Percentiles rank a stretch among this genome's conserved stretches.
Conservation (phyloP, 2,888 invertebrate genomes). For the Gymnocheta viridis region DNA sequence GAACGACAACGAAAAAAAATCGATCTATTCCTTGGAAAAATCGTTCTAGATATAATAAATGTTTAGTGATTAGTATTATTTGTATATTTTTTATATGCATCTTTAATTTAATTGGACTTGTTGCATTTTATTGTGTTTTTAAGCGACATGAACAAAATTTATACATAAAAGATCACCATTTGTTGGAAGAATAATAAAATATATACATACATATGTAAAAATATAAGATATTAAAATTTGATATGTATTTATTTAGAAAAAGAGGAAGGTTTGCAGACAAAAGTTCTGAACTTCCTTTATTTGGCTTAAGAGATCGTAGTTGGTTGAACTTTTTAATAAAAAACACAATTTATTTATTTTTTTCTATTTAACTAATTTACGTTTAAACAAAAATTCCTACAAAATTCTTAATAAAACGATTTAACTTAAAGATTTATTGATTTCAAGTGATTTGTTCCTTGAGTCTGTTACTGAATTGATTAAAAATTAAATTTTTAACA, state of each 20-base stretch:
- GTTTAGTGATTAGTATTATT: slow-evolving; percentile 50
- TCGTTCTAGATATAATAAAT: slow-evolving; percentile 56
- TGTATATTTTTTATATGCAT: slow-evolving; percentile 51
- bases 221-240: neutral
- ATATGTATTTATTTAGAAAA: neutral
- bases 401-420: too few relatives aligned
- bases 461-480: too few relatives aligned
- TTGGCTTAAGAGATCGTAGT: too few relatives aligned
- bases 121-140: slow-evolving; percentile 63
- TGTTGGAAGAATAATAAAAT: slow-evolving; percentile 32
- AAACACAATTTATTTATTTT: too few relatives aligned
- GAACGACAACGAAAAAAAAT: slow-evolving; percentile 11
- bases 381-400: too few relatives aligned
- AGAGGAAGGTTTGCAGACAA: too few relatives aligned
- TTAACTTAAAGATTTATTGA: too few relatives aligned
- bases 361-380: too few relatives aligned
- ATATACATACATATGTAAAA: neutral
- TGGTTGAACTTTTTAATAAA: too few relatives aligned
- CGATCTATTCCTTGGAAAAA: slow-evolving; percentile 49
- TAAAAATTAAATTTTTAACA: too few relatives aligned
- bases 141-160: slow-evolving; percentile 64
- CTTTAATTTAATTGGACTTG: slow-evolving; percentile 56
- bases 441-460: too few relatives aligned
- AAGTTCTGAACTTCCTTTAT: too few relatives aligned
- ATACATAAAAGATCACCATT: slow-evolving; percentile 16